Evolutionary conservation across 2,113 vertebrate species (phyloP).

Genomic region (Antechinus stuartii): DNA sequence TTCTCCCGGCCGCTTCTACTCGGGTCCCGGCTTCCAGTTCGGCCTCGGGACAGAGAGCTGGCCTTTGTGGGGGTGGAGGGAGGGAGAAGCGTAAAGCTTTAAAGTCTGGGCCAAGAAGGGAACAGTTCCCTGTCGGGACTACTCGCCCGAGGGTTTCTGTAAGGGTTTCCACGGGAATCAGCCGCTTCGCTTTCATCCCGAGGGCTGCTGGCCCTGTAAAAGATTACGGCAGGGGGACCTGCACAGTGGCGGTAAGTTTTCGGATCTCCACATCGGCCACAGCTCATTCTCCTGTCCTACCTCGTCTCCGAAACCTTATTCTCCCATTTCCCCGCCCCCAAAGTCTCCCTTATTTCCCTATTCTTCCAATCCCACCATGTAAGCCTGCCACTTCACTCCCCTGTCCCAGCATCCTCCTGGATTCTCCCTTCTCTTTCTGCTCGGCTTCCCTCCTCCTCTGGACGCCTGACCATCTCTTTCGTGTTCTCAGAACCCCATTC

Average conservation of each 20-base stretch:
- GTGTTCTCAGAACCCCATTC: not conserved
- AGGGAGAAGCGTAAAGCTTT: not conserved
- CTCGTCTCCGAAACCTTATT: not conserved
- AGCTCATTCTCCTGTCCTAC: not conserved
- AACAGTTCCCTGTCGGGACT: not conserved
- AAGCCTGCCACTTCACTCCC: not conserved
- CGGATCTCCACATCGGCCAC: not conserved
- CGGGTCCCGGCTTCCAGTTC: not conserved
- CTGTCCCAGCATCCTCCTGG: not conserved
- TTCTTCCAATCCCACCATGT: not conserved
- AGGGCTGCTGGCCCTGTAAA: not conserved
- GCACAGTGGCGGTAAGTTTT: not conserved
- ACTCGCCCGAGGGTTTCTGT: not conserved
- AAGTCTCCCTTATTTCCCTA: not conserved
- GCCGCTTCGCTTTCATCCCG: not conserved
- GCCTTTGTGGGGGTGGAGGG: not conserved
- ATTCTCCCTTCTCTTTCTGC: not conserved
- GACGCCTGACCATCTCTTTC: not conserved
- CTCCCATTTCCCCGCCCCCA: not conserved
- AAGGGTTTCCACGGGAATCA: not conserved
- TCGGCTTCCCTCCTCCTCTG: not conserved
- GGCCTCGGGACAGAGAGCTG: not conserved
- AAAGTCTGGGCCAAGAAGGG: not conserved
- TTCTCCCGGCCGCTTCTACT: slow-evolving; percentile 9
- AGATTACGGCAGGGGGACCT: not conserved